Evolutionary conservation across 2,888 invertebrate genomes (phyloP).

Genomic region (Apamea monoglypha): DNA sequence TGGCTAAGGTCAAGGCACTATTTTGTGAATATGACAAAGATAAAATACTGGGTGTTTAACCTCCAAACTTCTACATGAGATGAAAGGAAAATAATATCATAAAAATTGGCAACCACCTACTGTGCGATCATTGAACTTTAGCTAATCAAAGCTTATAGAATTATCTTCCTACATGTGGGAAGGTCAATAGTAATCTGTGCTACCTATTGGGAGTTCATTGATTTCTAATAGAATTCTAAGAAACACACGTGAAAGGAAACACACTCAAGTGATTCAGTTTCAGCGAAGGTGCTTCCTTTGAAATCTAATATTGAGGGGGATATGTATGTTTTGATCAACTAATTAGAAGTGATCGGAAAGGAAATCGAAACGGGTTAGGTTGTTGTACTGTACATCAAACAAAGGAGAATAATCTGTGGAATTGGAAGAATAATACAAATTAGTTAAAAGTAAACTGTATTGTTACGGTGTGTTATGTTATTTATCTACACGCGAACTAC

Average conservation of each 20-base stretch:
- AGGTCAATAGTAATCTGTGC: constrained; percentile 3
- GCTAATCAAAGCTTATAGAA: constrained; percentile 29
- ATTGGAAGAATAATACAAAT: background rate
- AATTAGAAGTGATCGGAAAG: background rate
- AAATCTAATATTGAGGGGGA: background rate
- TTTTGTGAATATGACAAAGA: constrained; percentile 3
- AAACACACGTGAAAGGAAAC: constrained; percentile 4
- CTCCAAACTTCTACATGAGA: background rate
- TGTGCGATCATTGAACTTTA: constrained; percentile 9
- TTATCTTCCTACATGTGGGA: constrained; percentile 2
- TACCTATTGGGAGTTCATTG: constrained; percentile 29
- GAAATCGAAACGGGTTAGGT: background rate
- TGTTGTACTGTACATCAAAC: background rate
- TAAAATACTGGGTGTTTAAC: background rate
- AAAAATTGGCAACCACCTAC: constrained; percentile 3
- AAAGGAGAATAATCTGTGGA: background rate
- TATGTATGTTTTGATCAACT: background rate
- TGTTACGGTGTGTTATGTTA: no score
- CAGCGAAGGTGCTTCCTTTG: background rate
- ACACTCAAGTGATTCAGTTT: background rate
- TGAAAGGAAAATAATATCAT: constrained; percentile 3
- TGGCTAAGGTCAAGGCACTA: background rate
- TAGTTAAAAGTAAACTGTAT: background rate
- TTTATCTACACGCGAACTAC: no score
- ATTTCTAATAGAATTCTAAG: background rate